Percentiles rank a stretch among this genome's conserved stretches.
These are phyloP conservation scores for Tipula unca DNA, from an alignment of 2,888 invertebrate genomes.

Conservation along the genomic window DNA sequence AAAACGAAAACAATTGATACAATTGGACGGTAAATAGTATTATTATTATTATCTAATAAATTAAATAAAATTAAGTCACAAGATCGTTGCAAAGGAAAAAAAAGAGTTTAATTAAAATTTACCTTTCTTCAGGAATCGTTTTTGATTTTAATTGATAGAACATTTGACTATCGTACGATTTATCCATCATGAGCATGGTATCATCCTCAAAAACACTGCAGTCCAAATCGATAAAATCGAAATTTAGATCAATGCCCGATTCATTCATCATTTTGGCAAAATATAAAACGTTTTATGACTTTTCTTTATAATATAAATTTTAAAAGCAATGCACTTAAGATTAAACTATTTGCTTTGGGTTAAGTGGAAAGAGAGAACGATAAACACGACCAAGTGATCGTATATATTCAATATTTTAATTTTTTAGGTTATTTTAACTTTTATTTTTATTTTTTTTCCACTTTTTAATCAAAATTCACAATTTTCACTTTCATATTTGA, in stretches of 20 bases:
- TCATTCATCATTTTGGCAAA: constrained; percentile 38
- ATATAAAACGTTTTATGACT: neutral
- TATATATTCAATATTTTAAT: neutral
- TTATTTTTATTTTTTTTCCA: neutral
- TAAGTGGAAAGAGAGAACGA: neutral
- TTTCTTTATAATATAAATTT: neutral
- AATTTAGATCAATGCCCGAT: constrained; percentile 57
- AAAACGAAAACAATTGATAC: neutral
- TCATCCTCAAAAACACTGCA: constrained; percentile 44
- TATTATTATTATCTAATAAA: neutral
- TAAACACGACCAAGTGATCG: neutral
- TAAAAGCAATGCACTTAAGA: neutral
- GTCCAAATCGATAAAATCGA: constrained; percentile 49
- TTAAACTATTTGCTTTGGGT: neutral
- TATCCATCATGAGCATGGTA: constrained; percentile 45
- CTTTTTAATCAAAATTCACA: neutral
- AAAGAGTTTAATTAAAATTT: constrained; percentile 30
- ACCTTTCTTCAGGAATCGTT: constrained; percentile 53
- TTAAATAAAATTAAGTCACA: neutral
- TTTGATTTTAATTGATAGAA: constrained; percentile 56
- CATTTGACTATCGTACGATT: constrained; percentile 48
- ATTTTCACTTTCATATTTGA: neutral
- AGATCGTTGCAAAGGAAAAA: neutral
- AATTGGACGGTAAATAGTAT: neutral
- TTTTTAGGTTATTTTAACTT: neutral